Evolutionary conservation across 2,113 vertebrate species (phyloP), one percentile per base, ranked within the genome.

Genomic region (Thryonomys swinderianus): DNA sequence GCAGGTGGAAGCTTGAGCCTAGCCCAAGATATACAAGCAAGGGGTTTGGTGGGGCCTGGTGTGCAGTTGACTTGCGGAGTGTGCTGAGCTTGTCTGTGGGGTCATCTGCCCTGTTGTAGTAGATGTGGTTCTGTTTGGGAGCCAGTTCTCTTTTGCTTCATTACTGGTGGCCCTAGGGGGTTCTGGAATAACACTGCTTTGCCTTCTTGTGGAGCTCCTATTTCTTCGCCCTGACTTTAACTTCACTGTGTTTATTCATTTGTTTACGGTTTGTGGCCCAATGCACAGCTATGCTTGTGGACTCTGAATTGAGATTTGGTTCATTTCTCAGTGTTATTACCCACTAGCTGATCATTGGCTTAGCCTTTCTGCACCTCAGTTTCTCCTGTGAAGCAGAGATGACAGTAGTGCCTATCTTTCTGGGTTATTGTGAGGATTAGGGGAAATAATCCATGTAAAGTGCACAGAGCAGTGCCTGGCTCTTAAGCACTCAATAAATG

Each of bases 161-260:
- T 80, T 87, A 48, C 16, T 73, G 79, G 90, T 67, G 85, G 42
- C 73, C 51, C 62, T 9, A 27, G 42, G 55, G 37, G 32, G 1
- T 93, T 95, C 79, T 95, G 59, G 45, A 92, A 53, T 87, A 79
- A 87, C 64, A 82, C 21, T 30, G 40, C 55, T 45, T 91, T 81
- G 45, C 64, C 3, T 93, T 81, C 45, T 85, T 20, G 0, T 34
- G 30, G 53, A 61, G 85, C 86, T 94, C 74, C 1, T 3, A 34
- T 94, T 88, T 95, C 93, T 91, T 88, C 27, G 64, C n/a, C 45
- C 67, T 13, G 27, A 89, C 53, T 81, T 89, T 48, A 40, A 76
- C 25, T 93, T 92, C 55, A 45, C 62, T 92, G 73, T 95, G 69
- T 95, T 85, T 61, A 67, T 87, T 82, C 73, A n/a, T 79, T 90